Percentiles rank a stretch among this genome's conserved stretches.
Evolutionary conservation across 2,113 vertebrate genomes (phyloP).

Genomic region (Hippocampus comes): DNA sequence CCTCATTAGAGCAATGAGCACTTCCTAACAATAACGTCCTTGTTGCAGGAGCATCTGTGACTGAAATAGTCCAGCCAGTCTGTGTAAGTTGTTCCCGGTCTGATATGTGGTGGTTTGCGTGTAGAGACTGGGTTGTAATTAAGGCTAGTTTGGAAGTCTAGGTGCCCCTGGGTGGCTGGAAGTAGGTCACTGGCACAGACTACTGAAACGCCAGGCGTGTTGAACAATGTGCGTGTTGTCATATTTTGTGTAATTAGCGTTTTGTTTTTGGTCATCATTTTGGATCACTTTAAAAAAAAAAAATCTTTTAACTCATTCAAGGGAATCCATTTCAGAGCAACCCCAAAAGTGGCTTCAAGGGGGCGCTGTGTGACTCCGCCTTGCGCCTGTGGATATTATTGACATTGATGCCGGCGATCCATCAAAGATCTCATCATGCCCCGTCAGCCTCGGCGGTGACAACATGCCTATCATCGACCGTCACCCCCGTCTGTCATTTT

Average conservation of each 20-base stretch:
- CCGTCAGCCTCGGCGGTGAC: slow-evolving; percentile 25
- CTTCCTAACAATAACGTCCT: slow-evolving; percentile 59
- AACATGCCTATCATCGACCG: slow-evolving; percentile 42
- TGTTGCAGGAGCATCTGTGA: slow-evolving; percentile 59
- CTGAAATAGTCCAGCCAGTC: slow-evolving; percentile 64
- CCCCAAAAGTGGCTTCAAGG: slow-evolving; percentile 1
- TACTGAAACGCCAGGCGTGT: slow-evolving; percentile 34
- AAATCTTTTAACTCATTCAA: background rate
- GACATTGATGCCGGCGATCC: slow-evolving; percentile 22
- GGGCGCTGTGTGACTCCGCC: background rate
- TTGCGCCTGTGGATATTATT: slow-evolving; percentile 29
- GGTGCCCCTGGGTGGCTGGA: slow-evolving; percentile 60
- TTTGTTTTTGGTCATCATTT: background rate
- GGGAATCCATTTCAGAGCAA: background rate
- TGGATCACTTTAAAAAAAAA: background rate
- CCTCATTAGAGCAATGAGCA: slow-evolving; percentile 24
- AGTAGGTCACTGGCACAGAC: slow-evolving; percentile 73
- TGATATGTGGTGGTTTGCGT: slow-evolving; percentile 49
- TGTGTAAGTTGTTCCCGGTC: slow-evolving; percentile 52
- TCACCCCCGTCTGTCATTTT: slow-evolving; percentile 33
- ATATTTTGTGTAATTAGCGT: slow-evolving; percentile 14
- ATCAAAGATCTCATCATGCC: slow-evolving; percentile 45
- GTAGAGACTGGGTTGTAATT: slow-evolving; percentile 61
- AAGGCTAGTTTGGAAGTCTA: slow-evolving; percentile 65
- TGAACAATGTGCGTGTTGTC: slow-evolving; percentile 13